phyloP scores from a whole-genome alignment of 2,113 vertebrate genomes.

The Sceloporus undulatus region DNA sequence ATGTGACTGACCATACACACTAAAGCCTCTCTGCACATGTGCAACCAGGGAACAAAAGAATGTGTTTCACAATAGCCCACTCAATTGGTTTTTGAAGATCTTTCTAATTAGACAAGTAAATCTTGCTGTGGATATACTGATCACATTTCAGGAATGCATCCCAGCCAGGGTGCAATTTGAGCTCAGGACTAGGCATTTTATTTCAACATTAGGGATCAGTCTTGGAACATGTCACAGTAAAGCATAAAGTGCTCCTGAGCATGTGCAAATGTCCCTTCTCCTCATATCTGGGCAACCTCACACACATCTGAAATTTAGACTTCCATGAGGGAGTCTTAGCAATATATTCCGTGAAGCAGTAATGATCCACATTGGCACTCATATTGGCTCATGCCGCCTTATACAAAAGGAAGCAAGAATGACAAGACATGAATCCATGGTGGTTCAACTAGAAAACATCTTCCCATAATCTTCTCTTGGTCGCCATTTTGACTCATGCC shows the following conservation, averaged over 20 bases:
- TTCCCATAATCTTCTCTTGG: background rate
- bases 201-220: background rate
- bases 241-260: background rate
- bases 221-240: background rate
- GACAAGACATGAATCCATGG: conserved; percentile 32
- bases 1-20: background rate
- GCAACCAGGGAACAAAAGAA: background rate
- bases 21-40: conserved; percentile 29
- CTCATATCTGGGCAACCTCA: background rate
- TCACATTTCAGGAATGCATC: background rate
- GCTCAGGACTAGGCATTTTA: background rate
- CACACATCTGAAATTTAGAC: background rate
- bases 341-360: no score
- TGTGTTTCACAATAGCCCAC: no score
- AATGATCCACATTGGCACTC: no score
- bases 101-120: background rate
- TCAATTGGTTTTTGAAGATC: background rate
- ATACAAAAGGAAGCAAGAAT: conserved; percentile 47
- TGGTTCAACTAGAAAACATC: conserved; percentile 4
- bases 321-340: no score
- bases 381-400: conserved; percentile 41
- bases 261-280: background rate
- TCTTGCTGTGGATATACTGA: background rate
- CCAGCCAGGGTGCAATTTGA: background rate
- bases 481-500: background rate